Base-by-base conservation (phyloP, 2,888 invertebrate genomes). In the Aelia acuminata region DNA sequence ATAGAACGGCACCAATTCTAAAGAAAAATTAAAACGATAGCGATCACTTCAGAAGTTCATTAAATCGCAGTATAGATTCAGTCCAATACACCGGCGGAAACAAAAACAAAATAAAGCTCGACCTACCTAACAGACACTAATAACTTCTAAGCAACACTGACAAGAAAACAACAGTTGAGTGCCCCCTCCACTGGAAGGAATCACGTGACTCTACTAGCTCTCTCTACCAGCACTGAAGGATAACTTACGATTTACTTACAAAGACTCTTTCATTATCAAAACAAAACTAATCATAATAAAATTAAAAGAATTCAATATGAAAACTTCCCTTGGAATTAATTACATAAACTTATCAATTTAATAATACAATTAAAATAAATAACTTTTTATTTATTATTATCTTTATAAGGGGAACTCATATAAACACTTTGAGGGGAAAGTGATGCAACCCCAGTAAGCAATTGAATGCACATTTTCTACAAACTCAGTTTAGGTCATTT, bases 171-270 rank as follows among this genome's bases (percentile, higher is more conserved):
- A 53, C 63, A 57, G 86, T 86, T 86, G 86, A 50, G 13, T 63
- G 86, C 50, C 86, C 86, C 86, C 86, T 49, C 86, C 63, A 86
- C 57, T 57, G n/a, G 31, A 50, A 70, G 57, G 26, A 26, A 57
- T 57, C 86, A 86, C 86, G 86, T 86, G 86, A 86, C 86, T 43
- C 43, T 75, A 84, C 80, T 22, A 80, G 80, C 80, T 80, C 80
- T 47, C 80, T 80, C 80, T 80, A 80, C 43, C 39, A 22, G 80
- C 10, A 80, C n/a, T 80, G n/a, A 7, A n/a, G 1, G 22, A 47
- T n/a, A 80, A 80, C 80, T 80, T 80, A 43, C 80, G 80, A n/a
- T 47, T 43, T 43, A 0, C 43, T 80, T n/a, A n/a, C 31, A 63
- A 63, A 3, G 26, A 26, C 26, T 15, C 2, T 15, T 20, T 26